phyloP scores from a whole-genome alignment of 2,113 vertebrate genomes.

The Pycnonotus jocosus region DNA sequence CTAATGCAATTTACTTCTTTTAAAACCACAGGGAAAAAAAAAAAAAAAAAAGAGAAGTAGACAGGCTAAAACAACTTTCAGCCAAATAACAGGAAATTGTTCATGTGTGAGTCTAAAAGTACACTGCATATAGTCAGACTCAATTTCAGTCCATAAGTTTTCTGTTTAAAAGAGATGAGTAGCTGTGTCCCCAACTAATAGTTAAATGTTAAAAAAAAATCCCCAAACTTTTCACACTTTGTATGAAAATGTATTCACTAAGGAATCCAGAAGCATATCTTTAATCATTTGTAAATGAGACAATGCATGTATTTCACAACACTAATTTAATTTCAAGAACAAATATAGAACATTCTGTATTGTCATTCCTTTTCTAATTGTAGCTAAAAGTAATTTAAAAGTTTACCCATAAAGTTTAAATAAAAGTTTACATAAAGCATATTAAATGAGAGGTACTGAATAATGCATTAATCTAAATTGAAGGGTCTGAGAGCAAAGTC shows the following conservation, averaged over 20 bases:
- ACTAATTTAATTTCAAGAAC: not conserved
- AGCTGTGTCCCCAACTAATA: not conserved
- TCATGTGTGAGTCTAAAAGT: not conserved
- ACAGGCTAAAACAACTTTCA: not conserved
- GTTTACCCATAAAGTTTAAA: not conserved
- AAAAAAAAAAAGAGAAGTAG: not conserved
- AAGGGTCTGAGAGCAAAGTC: not conserved
- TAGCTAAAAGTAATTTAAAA: not conserved
- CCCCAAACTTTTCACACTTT: not conserved
- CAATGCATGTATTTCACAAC: not conserved
- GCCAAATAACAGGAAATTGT: not conserved
- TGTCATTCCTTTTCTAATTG: not conserved
- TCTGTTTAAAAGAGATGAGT: not conserved
- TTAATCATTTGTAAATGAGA: not conserved
- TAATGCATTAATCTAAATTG: conserved; percentile 7
- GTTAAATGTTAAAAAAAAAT: not conserved
- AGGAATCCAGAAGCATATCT: not conserved
- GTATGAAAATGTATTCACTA: not conserved
- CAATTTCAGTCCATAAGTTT: not conserved
- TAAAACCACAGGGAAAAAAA: not conserved
- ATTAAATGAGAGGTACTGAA: not conserved
- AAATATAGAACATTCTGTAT: not conserved
- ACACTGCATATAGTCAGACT: not conserved
- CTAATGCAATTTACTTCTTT: not conserved
- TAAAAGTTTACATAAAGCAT: not conserved